Base-by-base conservation (phyloP, 2,113 vertebrate species). In the Mionectes macconnelli region DNA sequence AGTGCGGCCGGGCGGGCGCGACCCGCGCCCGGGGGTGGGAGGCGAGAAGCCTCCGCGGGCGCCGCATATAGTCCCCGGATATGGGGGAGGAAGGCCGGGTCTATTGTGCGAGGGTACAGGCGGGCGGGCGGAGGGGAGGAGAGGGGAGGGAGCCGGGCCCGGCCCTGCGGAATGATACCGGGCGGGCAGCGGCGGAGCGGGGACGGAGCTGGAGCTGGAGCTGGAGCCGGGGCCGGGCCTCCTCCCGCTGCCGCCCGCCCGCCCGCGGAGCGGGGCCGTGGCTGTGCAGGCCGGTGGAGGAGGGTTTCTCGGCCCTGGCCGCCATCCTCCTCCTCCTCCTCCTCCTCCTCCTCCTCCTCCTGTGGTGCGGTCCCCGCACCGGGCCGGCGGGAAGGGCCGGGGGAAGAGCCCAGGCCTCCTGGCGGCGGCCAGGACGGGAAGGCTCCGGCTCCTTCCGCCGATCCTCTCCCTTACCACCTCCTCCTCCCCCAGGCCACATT, bases 1-100 rank as follows among this genome's bases (percentile, higher is more conserved):
- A 94, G 97, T 86, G 87, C 93, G 94, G 97, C 97, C 98, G 97
- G 94, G 94, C 76, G 80, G 93, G 93, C 78, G 98, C 98, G 98
- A 97, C 97, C 97, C 96, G 87, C 53, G 77, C 83, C 37, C 62
- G 66, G 50, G 63, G 56, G 45, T 64, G 39, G 69, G 27, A 87
- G 55, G 88, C 39, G 56, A 67, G 67, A 40, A 83, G 69, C 87
- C 94, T 73, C 98, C 80, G 81, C 78, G 78, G 87, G 84, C 76
- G 87, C 70, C 98, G 98, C 97, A 99, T 99, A 98, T 99, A 99
- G 99, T 99, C 98, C 99, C 99, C 99, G 98, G 99, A 99, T 99
- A 99, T 99, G 98, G 98, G 97, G 96, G 90, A 95, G 90, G 97
- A 87, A 93, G 96, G 94, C 94, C 94, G 96, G 93, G 92, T 89